Evolutionary conservation across 2,113 vertebrate genomes (phyloP).

Genomic region (Turdus rufiventris): DNA sequence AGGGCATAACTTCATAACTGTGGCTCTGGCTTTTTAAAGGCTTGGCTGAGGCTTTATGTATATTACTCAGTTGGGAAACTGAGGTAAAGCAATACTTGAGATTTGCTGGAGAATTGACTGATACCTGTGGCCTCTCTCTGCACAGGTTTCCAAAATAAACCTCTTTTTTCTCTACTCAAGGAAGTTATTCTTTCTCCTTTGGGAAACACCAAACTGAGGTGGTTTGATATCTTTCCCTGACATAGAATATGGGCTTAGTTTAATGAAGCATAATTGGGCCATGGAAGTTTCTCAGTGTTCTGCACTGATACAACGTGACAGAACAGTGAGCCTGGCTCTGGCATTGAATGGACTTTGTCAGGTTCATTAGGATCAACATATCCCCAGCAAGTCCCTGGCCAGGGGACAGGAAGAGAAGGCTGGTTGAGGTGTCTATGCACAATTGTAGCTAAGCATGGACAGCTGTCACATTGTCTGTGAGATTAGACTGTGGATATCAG

Average conservation of each 20-base stretch:
- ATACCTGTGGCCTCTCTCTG: background rate
- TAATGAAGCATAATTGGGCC: constrained; percentile 65
- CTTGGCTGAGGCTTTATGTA: background rate
- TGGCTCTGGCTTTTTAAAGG: background rate
- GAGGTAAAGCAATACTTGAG: background rate
- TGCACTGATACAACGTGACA: constrained; percentile 31
- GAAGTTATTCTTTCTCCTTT: background rate
- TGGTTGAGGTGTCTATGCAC: background rate
- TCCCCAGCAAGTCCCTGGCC: background rate
- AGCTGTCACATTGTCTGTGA: background rate
- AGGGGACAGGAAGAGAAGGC: background rate
- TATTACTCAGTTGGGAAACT: background rate
- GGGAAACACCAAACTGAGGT: background rate
- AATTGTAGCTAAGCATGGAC: background rate
- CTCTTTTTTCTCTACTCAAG: background rate
- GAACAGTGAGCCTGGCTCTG: constrained; percentile 9
- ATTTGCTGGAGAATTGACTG: background rate
- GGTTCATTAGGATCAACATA: background rate
- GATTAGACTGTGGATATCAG: background rate
- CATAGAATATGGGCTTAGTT: constrained; percentile 12
- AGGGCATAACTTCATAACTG: fast-evolving
- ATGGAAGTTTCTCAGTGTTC: constrained; percentile 8
- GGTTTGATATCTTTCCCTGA: background rate
- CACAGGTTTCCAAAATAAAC: background rate
- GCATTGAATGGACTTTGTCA: background rate